A percentile compares a stretch with the other conserved stretches of the same genome.
These are phyloP conservation scores for Tridacna crocea DNA, from an alignment of 2,888 invertebrate species.

Conservation along the genomic window DNA sequence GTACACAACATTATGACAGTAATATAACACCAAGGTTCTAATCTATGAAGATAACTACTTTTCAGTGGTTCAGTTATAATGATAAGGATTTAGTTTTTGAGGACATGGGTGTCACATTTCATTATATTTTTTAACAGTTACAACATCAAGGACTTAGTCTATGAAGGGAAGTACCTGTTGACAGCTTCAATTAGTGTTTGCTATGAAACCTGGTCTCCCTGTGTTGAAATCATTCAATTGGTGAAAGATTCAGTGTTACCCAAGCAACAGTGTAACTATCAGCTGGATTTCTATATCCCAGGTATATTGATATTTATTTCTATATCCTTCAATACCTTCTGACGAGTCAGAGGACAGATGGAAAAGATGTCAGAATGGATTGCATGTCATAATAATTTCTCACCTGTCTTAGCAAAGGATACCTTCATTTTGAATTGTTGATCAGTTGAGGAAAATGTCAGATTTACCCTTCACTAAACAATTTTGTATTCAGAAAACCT, in stretches of 20 bases:
- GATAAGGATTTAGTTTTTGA: neutral
- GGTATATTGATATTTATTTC: constrained; percentile 13
- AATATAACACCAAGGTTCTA: too few relatives aligned
- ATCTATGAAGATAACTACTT: too few relatives aligned
- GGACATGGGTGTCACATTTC: neutral
- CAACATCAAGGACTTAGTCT: constrained; percentile 11
- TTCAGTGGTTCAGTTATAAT: too few relatives aligned
- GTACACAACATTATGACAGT: too few relatives aligned
- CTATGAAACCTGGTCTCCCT: constrained; percentile 55
- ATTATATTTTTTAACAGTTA: constrained; percentile 22
- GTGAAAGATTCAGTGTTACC: constrained; percentile 47
- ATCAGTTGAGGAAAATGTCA: too few relatives aligned
- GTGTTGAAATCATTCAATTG: constrained; percentile 38
- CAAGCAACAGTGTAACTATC: constrained; percentile 53
- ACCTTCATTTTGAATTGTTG: too few relatives aligned
- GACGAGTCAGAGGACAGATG: too few relatives aligned
- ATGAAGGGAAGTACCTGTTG: constrained; percentile 55
- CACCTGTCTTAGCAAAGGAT: too few relatives aligned
- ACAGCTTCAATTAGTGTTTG: constrained; percentile 61
- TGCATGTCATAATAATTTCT: too few relatives aligned
- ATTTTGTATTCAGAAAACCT: too few relatives aligned
- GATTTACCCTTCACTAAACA: too few relatives aligned
- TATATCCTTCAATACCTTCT: neutral
- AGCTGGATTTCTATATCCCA: constrained; percentile 35
- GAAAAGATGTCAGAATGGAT: too few relatives aligned